phyloP scores from a whole-genome alignment of 64 coral and sea anemone genomes.

The Dendrophyllia cribrosa region DNA sequence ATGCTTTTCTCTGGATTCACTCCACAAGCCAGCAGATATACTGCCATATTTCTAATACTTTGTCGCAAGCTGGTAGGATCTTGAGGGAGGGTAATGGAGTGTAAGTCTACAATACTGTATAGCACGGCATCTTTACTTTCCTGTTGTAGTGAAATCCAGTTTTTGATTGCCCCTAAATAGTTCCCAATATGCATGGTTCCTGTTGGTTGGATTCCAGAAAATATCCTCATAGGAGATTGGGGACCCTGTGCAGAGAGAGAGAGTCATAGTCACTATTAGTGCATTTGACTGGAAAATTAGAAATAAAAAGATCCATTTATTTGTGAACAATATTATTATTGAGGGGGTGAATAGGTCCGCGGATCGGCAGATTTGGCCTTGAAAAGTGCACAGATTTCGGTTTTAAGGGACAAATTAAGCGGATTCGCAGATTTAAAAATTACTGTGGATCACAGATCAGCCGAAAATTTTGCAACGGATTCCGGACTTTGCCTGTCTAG shows the following conservation, averaged over 20 bases:
- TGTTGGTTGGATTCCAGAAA: constrained; percentile 93
- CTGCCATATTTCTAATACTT: constrained; percentile 70
- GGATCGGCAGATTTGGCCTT: too few species aligned
- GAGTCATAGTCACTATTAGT: too few species aligned
- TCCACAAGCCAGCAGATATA: constrained; percentile 84
- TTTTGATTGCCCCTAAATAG: constrained; percentile 85
- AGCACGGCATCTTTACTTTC: constrained; percentile 48
- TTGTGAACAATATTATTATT: too few species aligned
- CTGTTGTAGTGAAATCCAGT: constrained; percentile 77
- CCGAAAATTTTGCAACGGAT: too few species aligned
- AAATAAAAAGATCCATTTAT: background rate
- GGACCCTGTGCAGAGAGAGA: background rate
- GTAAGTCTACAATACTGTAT: constrained; percentile 88
- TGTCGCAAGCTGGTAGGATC: constrained; percentile 54
- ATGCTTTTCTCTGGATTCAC: constrained; percentile 81
- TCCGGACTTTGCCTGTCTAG: too few species aligned
- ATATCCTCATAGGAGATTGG: constrained; percentile 21
- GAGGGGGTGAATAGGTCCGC: too few species aligned
- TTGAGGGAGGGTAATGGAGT: constrained; percentile 75
- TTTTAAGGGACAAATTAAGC: too few species aligned
- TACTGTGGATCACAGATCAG: too few species aligned
- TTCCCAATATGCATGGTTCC: constrained; percentile 91
- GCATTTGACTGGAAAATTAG: too few species aligned
- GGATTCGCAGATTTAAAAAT: too few species aligned
- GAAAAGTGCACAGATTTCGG: too few species aligned